These are phyloP conservation scores for Micronycteris hirsuta DNA, from an alignment of 2,113 vertebrate genomes.

Conservation along the genomic window DNA sequence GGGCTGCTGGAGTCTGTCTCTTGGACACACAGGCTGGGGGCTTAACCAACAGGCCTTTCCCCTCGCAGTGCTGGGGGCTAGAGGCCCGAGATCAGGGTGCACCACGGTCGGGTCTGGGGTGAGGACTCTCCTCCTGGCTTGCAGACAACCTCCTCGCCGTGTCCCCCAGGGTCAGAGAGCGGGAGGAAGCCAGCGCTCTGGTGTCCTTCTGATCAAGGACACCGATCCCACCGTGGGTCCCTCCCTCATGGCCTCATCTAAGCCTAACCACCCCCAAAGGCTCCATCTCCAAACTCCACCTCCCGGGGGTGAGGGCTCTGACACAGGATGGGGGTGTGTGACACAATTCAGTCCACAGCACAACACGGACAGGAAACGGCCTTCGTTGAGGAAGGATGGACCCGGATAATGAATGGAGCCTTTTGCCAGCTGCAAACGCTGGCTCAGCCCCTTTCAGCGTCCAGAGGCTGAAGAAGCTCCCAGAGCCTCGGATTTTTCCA, in stretches of 20 bases:
- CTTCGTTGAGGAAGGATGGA: background rate
- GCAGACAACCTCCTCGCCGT: background rate
- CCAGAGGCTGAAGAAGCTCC: rapidly evolving
- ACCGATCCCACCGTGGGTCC: background rate
- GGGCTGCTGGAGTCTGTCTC: no score
- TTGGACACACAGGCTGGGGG: no score
- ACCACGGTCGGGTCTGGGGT: rapidly evolving
- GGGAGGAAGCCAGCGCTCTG: background rate
- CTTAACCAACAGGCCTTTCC: background rate
- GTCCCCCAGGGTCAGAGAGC: no score
- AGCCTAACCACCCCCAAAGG: no score
- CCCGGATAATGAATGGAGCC: background rate
- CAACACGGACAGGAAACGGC: background rate
- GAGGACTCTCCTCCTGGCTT: background rate
- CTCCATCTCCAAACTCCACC: background rate
- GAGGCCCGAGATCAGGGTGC: background rate
- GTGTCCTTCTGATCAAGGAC: background rate
- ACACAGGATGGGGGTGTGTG: background rate
- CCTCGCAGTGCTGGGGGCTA: background rate
- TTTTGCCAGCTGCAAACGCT: background rate
- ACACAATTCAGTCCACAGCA: background rate
- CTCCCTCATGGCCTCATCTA: background rate
- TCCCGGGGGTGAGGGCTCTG: background rate
- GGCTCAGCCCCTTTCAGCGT: background rate
- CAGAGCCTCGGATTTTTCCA: background rate